Evolutionary conservation across 53 echinoderm and acorn worm genomes (phyloP), one percentile per base, ranked within the genome.

Genomic region (Mesocentrotus franciscanus): DNA sequence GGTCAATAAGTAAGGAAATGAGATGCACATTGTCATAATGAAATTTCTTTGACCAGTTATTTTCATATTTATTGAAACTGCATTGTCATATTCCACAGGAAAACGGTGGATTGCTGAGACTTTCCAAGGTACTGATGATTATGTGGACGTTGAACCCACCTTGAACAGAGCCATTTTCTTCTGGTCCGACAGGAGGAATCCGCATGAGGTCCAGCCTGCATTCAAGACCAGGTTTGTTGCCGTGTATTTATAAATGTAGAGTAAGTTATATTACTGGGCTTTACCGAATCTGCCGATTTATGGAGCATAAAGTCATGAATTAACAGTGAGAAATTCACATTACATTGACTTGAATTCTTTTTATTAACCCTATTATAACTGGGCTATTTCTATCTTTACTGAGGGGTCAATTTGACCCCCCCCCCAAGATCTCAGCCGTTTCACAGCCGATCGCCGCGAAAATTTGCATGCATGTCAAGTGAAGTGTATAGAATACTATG

Each of bases 171-270:
- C 96, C 32, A 84, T 97, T 1, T 96, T 98, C 93, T 97, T 98
- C 96, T 97, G 97, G 98, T 98, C 98, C 9, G 97, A 98, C 64
- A 95, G 97, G 33, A 92, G 98, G 75, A 97, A 97, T 92, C 98
- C 98, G 9, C 98, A 98, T 95, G 98, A 98, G 85, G 98, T 98
- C 17, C 97, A 95, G 66, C 97, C 98, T 56, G 97, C 98, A 10
- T 97, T 92, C 93, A 95, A 96, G 71, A 98, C 96, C 9, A 96
- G 98, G 98, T 98, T 87, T 91, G 90, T 14, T 24, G 30, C 32
- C 11, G 9, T 42, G 4, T 10, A 34, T 87, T 39, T 66, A 49
- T 49, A 5, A 2, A 49, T 49, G 49, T 49, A 7, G 49, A 4
- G 0, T 49, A 4, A 49, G 6, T 49, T 2, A 5, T 49, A 49